Evolutionary conservation across 2,797 vertebrate genomes (phyloP).

Genomic region (Poeciliopsis gracilis): DNA sequence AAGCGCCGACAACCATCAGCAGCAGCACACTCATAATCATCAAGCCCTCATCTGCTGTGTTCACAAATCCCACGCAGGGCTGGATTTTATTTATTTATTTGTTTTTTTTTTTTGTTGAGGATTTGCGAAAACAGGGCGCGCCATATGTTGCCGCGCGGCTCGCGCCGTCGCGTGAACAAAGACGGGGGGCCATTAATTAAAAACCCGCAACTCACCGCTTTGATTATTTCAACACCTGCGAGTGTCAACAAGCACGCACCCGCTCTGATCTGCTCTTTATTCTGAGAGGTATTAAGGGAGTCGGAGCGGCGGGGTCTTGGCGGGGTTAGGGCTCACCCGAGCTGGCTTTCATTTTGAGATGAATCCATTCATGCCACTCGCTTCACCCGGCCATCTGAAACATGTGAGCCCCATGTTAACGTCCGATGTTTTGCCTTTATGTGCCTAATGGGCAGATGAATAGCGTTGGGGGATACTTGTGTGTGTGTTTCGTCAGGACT

Average conservation of each 20-base stretch:
- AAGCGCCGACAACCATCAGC: slow-evolving; percentile 41
- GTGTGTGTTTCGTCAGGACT: slow-evolving; percentile 26
- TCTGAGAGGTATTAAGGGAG: slow-evolving; percentile 39
- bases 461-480: slow-evolving; percentile 46
- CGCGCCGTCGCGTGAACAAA: slow-evolving; percentile 42
- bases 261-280: slow-evolving; percentile 50
- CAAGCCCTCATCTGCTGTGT: slow-evolving; percentile 71
- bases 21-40: slow-evolving; percentile 67
- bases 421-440: slow-evolving; percentile 60
- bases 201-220: slow-evolving; percentile 49
- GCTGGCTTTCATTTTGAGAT: slow-evolving; percentile 50
- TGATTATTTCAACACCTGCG: slow-evolving; percentile 52
- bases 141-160: slow-evolving; percentile 71
- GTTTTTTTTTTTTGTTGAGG: slow-evolving; percentile 72
- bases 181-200: slow-evolving; percentile 68
- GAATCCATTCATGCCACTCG: slow-evolving; percentile 35
- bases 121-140: slow-evolving; percentile 66
- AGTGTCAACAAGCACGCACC: slow-evolving; percentile 65
- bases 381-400: slow-evolving; percentile 32
- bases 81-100: slow-evolving; percentile 67
- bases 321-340: slow-evolving; percentile 40
- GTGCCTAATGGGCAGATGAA: slow-evolving; percentile 62
- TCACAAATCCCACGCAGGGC: slow-evolving; percentile 62
- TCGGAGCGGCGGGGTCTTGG: slow-evolving; percentile 39
- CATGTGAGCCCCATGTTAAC: slow-evolving; percentile 40